Evolutionary conservation across 1,140 invertebrate genomes (phyloP).

Genomic region (Gryon sp.): DNA sequence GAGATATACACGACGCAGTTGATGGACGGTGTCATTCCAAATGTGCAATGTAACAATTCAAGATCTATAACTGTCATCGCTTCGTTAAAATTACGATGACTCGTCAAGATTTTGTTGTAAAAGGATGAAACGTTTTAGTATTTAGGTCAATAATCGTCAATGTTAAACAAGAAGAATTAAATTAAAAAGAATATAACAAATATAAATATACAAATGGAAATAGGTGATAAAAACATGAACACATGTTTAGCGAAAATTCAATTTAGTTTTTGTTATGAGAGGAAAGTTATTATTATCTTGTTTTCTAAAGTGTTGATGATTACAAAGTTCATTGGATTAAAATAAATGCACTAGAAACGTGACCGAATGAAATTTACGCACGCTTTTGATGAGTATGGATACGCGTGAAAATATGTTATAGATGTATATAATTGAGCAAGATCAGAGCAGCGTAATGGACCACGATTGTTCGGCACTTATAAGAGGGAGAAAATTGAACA

Average conservation of each 20-base stretch:
- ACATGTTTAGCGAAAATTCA: slow-evolving; percentile 24
- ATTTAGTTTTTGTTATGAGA: slow-evolving; percentile 2
- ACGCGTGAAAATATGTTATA: slow-evolving; percentile 34
- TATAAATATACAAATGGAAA: slow-evolving; percentile 44
- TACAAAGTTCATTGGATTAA: slow-evolving; percentile 15
- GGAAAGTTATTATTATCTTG: slow-evolving; percentile 14
- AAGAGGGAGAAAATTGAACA: slow-evolving; percentile 64
- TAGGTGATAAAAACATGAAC: slow-evolving; percentile 12
- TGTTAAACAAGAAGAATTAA: slow-evolving; percentile 44
- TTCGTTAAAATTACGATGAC: slow-evolving; percentile 34
- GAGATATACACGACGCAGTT: slow-evolving; percentile 18
- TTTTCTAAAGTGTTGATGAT: slow-evolving; percentile 16
- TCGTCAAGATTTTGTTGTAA: slow-evolving; percentile 24
- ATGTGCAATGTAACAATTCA: slow-evolving; percentile 42
- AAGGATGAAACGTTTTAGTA: slow-evolving; percentile 38
- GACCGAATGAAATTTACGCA: slow-evolving; percentile 20
- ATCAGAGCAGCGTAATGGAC: slow-evolving; percentile 67
- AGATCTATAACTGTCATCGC: slow-evolving; percentile 63
- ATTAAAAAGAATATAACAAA: slow-evolving; percentile 34
- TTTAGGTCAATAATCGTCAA: slow-evolving; percentile 45
- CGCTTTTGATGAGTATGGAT: slow-evolving; percentile 13
- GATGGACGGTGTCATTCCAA: slow-evolving; percentile 57
- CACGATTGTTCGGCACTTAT: slow-evolving; percentile 66
- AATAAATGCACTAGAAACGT: slow-evolving; percentile 7
- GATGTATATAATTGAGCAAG: slow-evolving; percentile 9